Evolutionary conservation across 2,888 invertebrate genomes (phyloP).

Genomic region (Carabus problematicus): DNA sequence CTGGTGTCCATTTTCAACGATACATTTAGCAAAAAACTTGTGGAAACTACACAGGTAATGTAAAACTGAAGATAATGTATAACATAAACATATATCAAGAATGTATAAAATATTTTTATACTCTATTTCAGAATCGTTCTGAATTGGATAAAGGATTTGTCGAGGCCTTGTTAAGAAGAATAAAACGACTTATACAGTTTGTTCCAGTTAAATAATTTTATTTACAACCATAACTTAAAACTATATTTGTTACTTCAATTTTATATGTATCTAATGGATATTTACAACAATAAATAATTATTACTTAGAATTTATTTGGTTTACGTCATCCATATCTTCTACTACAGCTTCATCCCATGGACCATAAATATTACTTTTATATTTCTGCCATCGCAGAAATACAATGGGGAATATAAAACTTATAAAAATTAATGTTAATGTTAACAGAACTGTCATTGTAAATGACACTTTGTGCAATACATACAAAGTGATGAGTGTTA

Average conservation of each 20-base stretch:
- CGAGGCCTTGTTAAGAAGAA: slow-evolving; percentile 77
- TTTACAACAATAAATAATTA: slow-evolving; percentile 9
- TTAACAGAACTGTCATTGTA: slow-evolving; percentile 68
- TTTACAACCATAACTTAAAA: slow-evolving; percentile 21
- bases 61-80: not conserved
- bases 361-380: slow-evolving; percentile 92
- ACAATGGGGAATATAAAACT: slow-evolving; percentile 76
- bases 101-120: slow-evolving; percentile 4
- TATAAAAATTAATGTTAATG: slow-evolving; percentile 67
- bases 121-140: slow-evolving; percentile 65
- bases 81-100: not conserved
- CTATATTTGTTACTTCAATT: slow-evolving; percentile 6
- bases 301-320: slow-evolving; percentile 35
- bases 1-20: slow-evolving; percentile 79
- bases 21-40: slow-evolving; percentile 76
- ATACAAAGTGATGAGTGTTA: slow-evolving; percentile 62
- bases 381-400: slow-evolving; percentile 78
- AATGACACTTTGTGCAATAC: slow-evolving; percentile 66
- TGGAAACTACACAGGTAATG: slow-evolving; percentile 70
- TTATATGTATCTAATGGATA: slow-evolving; percentile 6
- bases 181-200: slow-evolving; percentile 82
- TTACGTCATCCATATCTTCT: slow-evolving; percentile 66
- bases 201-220: slow-evolving; percentile 64
- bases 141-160: slow-evolving; percentile 73
- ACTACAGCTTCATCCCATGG: slow-evolving; percentile 97